A percentile compares a stretch with the other conserved stretches of the same genome.
Conservation (phyloP, 1,140 invertebrate genomes). For the Eurosta solidaginis region DNA sequence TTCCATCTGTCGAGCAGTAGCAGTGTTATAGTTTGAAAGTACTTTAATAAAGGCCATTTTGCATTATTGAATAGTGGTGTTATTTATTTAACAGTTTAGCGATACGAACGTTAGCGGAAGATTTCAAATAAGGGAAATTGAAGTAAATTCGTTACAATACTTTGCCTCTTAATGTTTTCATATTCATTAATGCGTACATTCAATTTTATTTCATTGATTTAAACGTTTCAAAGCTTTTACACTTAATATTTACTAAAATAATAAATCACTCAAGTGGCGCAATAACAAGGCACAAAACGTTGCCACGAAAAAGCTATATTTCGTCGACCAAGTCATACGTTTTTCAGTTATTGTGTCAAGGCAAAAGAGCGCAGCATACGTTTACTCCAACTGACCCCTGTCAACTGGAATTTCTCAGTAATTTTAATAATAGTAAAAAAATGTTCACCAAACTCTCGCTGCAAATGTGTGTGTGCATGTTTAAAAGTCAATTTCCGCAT, state of each 20-base stretch:
- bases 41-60: no score
- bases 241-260: background rate
- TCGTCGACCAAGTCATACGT: background rate
- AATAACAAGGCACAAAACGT: background rate
- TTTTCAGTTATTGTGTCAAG: background rate
- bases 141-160: no score
- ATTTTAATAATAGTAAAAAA: conserved; percentile 14
- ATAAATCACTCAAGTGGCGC: conserved; percentile 17
- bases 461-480: conserved; percentile 1
- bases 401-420: background rate
- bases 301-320: background rate
- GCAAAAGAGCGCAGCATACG: background rate
- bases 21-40: no score
- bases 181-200: background rate
- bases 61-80: no score
- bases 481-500: conserved; percentile 22
- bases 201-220: background rate
- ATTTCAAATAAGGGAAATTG: no score
- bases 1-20: no score
- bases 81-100: no score
- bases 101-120: no score
- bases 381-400: background rate
- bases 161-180: no score
- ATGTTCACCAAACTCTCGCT: background rate
- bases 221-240: background rate